Percentiles rank a stretch among this genome's conserved stretches.
phyloP scores from a whole-genome alignment of 2,888 invertebrate species.

The Lasioglossum oenotherae region DNA sequence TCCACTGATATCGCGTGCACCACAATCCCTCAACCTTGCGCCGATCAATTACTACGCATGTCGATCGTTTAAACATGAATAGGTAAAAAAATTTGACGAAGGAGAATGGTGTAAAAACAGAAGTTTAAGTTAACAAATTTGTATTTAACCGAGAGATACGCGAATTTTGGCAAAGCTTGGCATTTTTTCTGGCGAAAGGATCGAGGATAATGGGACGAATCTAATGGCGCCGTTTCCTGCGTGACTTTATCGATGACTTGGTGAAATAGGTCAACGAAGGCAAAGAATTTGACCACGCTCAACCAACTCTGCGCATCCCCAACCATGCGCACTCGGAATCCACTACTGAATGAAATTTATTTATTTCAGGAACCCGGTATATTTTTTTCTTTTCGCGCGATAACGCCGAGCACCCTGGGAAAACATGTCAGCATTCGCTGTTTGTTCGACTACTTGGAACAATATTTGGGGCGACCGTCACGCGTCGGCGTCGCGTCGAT shows the following conservation, averaged over 20 bases:
- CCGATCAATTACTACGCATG: background rate
- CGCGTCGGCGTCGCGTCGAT: background rate
- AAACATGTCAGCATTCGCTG: background rate
- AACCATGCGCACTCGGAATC: constrained; percentile 2
- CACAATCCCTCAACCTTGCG: background rate
- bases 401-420: background rate
- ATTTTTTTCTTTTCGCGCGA: background rate
- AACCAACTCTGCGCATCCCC: background rate
- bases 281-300: background rate
- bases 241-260: background rate
- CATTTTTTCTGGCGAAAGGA: background rate
- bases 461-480: background rate
- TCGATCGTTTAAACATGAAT: background rate
- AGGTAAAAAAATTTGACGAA: background rate
- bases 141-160: background rate
- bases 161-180: background rate
- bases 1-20: background rate
- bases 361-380: background rate
- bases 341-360: background rate
- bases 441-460: too few relatives aligned
- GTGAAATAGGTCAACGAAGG: constrained; percentile 5
- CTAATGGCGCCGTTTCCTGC: background rate
- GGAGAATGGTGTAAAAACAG: too few relatives aligned
- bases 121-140: too few relatives aligned
- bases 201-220: background rate